These are phyloP conservation scores for Aphaenogaster floridana DNA, from an alignment of 1,140 invertebrate species.

Conservation along the genomic window DNA sequence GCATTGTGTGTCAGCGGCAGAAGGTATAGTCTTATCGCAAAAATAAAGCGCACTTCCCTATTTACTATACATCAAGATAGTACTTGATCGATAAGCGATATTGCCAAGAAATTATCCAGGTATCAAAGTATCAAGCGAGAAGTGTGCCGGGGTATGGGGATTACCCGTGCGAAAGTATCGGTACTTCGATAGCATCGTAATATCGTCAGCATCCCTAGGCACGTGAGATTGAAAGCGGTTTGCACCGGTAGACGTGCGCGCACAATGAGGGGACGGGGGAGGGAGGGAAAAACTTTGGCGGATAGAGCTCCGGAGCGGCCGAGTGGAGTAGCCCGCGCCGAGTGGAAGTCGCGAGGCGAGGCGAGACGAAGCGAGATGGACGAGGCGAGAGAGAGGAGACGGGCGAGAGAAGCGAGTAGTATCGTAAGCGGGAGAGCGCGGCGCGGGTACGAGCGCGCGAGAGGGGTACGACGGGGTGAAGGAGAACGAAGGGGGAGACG, in stretches of 20 bases:
- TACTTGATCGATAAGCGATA: conserved; percentile 50
- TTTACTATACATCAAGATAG: conserved; percentile 27
- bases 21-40: conserved; percentile 31
- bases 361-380: conserved; percentile 37
- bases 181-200: conserved; percentile 18
- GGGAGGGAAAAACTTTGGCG: conserved; percentile 3
- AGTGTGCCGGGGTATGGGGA: not conserved
- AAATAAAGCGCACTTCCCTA: conserved; percentile 43
- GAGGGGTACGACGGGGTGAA: not conserved
- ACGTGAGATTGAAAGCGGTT: conserved; percentile 38
- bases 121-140: conserved; percentile 18
- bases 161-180: conserved; percentile 19
- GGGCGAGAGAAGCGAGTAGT: conserved; percentile 48
- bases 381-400: conserved; percentile 34
- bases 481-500: conserved; percentile 14
- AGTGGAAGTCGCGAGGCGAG: conserved; percentile 32
- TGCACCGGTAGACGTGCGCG: not conserved
- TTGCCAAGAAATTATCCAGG: conserved; percentile 1
- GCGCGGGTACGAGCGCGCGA: conserved; percentile 7
- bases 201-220: conserved; percentile 26
- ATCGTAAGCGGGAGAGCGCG: conserved; percentile 37
- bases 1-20: not conserved
- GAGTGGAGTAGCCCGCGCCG: conserved; percentile 40
- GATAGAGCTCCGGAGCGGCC: conserved; percentile 40
- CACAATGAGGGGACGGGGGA: not conserved